Conservation (phyloP, 2,888 invertebrate species). For the Caenorhabditis macrosperma region DNA sequence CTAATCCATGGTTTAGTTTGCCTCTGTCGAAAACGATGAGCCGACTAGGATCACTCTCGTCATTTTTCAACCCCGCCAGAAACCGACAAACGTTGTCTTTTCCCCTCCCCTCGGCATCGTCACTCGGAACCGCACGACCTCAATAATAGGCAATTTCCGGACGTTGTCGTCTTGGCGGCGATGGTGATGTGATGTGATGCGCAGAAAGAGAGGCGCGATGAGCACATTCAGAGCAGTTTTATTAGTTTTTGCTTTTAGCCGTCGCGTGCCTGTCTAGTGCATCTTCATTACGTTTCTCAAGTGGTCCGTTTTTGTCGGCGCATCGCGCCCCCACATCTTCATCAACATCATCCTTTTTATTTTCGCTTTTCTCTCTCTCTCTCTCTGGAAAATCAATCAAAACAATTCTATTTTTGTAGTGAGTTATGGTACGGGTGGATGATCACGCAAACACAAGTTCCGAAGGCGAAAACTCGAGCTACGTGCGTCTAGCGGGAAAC, state of each 20-base stretch:
- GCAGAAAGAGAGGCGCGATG: background rate
- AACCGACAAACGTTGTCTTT: background rate
- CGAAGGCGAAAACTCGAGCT: background rate
- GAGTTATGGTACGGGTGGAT: slow-evolving; percentile 41
- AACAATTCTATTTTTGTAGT: slow-evolving; percentile 11
- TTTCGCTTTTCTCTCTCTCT: background rate
- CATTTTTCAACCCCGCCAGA: slow-evolving; percentile 12
- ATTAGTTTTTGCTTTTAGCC: slow-evolving; percentile 18
- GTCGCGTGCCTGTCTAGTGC: slow-evolving; percentile 47
- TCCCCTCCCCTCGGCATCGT: background rate
- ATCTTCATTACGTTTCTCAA: slow-evolving; percentile 40
- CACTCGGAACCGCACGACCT: background rate
- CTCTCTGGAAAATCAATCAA: background rate
- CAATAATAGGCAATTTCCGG: slow-evolving; percentile 48
- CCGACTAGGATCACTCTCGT: slow-evolving; percentile 24
- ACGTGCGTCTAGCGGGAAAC: slow-evolving; percentile 19
- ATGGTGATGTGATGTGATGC: background rate
- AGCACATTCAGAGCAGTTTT: slow-evolving; percentile 19
- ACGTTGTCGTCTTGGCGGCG: background rate
- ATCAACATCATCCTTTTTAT: background rate
- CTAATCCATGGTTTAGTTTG: slow-evolving; percentile 20
- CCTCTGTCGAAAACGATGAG: background rate
- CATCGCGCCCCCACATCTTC: background rate
- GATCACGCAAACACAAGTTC: slow-evolving; percentile 2
- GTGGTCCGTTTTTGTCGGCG: background rate